These are phyloP conservation scores for Sialia sialis DNA, from an alignment of 2,113 vertebrate genomes.

Conservation along the genomic window DNA sequence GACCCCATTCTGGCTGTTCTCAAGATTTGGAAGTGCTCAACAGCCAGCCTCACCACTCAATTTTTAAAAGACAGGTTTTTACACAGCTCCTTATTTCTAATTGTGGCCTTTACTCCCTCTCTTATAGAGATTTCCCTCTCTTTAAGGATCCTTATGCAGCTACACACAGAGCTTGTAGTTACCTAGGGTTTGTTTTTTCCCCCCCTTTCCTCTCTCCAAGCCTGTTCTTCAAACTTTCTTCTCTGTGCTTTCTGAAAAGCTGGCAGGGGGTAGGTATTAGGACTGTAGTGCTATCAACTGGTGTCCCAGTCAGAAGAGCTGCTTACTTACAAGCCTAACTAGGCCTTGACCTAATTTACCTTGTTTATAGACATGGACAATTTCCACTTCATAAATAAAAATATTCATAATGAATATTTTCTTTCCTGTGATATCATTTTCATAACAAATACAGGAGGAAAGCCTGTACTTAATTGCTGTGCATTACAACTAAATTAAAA, in stretches of 20 bases:
- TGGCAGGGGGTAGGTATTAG: not conserved
- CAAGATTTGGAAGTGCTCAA: not conserved
- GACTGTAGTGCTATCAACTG: not conserved
- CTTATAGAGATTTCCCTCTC: not conserved
- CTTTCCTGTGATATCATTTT: not conserved
- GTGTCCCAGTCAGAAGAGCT: not conserved
- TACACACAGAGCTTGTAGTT: not conserved
- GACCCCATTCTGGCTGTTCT: not conserved
- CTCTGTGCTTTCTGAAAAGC: not conserved
- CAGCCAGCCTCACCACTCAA: not conserved
- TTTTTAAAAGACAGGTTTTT: not conserved
- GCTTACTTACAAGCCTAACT: not conserved
- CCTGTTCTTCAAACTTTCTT: not conserved
- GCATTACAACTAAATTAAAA: not conserved
- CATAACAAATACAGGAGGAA: not conserved
- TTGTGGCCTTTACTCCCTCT: not conserved
- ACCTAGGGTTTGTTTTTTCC: accelerated
- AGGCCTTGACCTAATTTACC: not conserved
- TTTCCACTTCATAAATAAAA: not conserved
- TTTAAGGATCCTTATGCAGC: not conserved
- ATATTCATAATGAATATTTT: not conserved
- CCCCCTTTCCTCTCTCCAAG: accelerated
- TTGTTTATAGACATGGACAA: not conserved
- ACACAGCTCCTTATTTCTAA: not conserved
- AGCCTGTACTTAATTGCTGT: not conserved